Percentiles rank a stretch among this genome's conserved stretches.
These are phyloP conservation scores for Drosophila kanapiae DNA, from an alignment of 1,140 invertebrate genomes.

Conservation along the genomic window DNA sequence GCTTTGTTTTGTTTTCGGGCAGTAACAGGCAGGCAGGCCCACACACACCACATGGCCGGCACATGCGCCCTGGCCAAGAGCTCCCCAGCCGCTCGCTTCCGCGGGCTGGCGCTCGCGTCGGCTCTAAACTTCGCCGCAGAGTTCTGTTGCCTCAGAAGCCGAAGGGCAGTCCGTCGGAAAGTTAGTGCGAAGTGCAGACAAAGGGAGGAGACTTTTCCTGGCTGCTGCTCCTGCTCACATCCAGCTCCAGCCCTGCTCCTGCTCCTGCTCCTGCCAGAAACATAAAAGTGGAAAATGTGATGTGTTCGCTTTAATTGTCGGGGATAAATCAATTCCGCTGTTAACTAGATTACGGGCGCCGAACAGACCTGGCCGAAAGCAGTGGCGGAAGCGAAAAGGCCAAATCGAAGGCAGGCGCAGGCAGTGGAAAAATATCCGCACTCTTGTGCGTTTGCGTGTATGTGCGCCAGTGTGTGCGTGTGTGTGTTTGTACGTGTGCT, in stretches of 20 bases:
- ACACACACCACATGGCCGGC: conserved; percentile 12
- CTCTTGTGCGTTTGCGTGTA: conserved; percentile 34
- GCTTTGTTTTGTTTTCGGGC: conserved; percentile 71
- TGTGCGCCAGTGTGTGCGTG: conserved; percentile 30
- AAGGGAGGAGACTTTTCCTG: conserved; percentile 39
- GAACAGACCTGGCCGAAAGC: conserved; percentile 17
- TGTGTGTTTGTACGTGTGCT: conserved; percentile 15
- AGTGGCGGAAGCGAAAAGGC: conserved; percentile 22
- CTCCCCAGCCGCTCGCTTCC: conserved; percentile 17
- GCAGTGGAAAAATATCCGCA: conserved; percentile 59
- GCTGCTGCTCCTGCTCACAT: conserved; percentile 29
- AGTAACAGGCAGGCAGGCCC: conserved; percentile 46
- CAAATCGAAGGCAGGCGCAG: conserved; percentile 17
- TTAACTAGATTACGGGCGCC: conserved; percentile 32
- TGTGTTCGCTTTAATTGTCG: conserved; percentile 37
- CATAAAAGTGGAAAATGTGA: conserved; percentile 37
- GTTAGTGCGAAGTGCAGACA: conserved; percentile 44
- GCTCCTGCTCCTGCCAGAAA: conserved; percentile 26
- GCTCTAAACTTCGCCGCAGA: conserved; percentile 74
- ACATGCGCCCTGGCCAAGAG: conserved; percentile 53
- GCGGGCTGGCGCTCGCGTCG: conserved; percentile 8
- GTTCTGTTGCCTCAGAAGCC: conserved; percentile 68
- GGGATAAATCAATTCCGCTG: conserved; percentile 37
- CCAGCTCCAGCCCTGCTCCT: conserved; percentile 6
- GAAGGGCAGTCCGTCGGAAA: conserved; percentile 67